Percentiles rank a stretch among this genome's conserved stretches.
phyloP scores from a whole-genome alignment of 2,797 vertebrate genomes.

The Discoglossus pictus region DNA sequence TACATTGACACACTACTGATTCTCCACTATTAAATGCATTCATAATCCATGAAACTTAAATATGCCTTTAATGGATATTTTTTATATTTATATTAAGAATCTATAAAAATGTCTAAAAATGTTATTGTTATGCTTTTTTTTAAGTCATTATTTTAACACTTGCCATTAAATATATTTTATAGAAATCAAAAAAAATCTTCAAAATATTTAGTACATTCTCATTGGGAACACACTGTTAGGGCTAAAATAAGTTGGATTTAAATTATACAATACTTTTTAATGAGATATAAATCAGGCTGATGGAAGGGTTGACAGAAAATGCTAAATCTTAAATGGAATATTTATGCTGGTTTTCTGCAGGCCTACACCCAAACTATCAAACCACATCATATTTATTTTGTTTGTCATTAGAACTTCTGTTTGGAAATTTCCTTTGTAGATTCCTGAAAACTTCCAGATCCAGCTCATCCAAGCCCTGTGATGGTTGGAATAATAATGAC shows the following conservation, averaged over 20 bases:
- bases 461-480: constrained; percentile 20
- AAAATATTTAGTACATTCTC: constrained; percentile 7
- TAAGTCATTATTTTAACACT: too few species aligned
- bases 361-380: constrained; percentile 35
- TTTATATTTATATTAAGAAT: too few species aligned
- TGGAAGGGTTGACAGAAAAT: constrained; percentile 20
- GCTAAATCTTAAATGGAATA: constrained; percentile 29
- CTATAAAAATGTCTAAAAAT: too few species aligned
- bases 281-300: constrained; percentile 14
- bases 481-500: constrained; percentile 33
- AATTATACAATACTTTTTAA: neutral
- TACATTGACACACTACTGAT: too few species aligned
- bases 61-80: too few species aligned
- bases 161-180: too few species aligned
- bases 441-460: constrained; percentile 26
- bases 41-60: too few species aligned
- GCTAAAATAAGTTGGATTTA: constrained; percentile 9
- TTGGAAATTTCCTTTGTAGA: constrained; percentile 33
- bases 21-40: too few species aligned
- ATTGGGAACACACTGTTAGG: constrained; percentile 8
- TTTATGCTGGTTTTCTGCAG: constrained; percentile 28
- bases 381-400: constrained; percentile 34
- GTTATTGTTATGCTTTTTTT: too few species aligned
- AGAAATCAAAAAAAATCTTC: neutral
- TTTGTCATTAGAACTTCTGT: constrained; percentile 46